A percentile compares a stretch with the other conserved stretches of the same genome.
phyloP scores from a whole-genome alignment of 2,113 vertebrate genomes.

The Hyla sarda region DNA sequence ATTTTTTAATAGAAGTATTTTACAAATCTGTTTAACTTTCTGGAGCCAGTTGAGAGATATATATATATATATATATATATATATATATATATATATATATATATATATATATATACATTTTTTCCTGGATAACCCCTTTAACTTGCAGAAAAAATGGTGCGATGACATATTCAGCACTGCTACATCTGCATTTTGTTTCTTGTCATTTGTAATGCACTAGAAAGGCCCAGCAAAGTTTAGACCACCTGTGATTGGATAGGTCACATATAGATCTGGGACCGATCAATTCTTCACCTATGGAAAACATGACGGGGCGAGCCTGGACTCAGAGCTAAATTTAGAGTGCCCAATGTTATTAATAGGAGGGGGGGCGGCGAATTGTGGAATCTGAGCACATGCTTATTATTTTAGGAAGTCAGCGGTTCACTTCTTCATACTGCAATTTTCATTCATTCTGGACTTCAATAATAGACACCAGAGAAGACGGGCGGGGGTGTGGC shows the following conservation, averaged over 20 bases:
- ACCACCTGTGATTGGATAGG: background rate
- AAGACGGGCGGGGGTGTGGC: background rate
- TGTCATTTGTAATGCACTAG: background rate
- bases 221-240: background rate
- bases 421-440: background rate
- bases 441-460: slow-evolving; percentile 37
- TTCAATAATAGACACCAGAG: background rate
- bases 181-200: background rate
- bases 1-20: too few species aligned
- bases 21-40: too few species aligned
- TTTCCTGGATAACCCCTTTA: too few species aligned
- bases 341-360: slow-evolving; percentile 25
- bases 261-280: background rate
- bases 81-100: too few species aligned
- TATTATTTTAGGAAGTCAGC: slow-evolving; percentile 40
- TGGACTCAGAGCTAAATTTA: background rate
- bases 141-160: too few species aligned
- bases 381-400: slow-evolving; percentile 15
- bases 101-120: too few species aligned
- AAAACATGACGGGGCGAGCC: slow-evolving; percentile 22
- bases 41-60: too few species aligned
- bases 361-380: slow-evolving; percentile 5
- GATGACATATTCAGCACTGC: background rate
- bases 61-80: too few species aligned
- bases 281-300: slow-evolving; percentile 26